Evolutionary conservation across 2,888 invertebrate species (phyloP), one percentile per base, ranked within the genome.

Genomic region (Tenthredo livida): DNA sequence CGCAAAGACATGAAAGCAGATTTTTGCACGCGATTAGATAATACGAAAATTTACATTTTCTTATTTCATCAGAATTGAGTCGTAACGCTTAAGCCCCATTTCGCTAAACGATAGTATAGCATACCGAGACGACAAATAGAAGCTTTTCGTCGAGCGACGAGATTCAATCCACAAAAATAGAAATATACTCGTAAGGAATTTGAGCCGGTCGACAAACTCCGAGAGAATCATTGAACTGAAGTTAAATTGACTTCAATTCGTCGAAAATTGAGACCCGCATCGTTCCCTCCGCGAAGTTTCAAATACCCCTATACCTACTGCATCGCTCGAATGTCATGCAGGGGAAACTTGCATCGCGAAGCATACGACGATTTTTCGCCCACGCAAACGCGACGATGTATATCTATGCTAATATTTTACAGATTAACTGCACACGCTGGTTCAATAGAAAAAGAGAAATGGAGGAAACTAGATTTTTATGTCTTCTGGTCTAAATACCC

Each of bases 231-330:
- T 83, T 83, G 83, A 83, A 83, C 67, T 61, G 47, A 33, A 47
- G 83, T 58, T 70, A 67, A 83, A 83, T 83, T 83, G 67, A 70
- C 83, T 83, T 83, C 9, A 83, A 83, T 67, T 83, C 70, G 67
- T 70, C 47, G 17, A 47, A 83, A 83, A 83, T 83, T 83, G 29
- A 83, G 47, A 83, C 83, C 83, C 83, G 83, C 83, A 83, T 83
- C 83, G 25, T 65, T 65, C 47, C 29, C 40, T 61, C 10, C 21
- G 5, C n/a, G 40, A 40, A 61, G 37, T 21, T 40, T 61, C 61
- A 58, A 58, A 58, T 37, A 61, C 61, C 80, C 80, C 40, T 80
- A 61, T 40, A 40, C 73, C 25, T 40, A 40, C 73, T 43, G 73
- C 43, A 73, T 21, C 21, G 77, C 29, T 50, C 50, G 25, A 54